phyloP scores from a whole-genome alignment of 2,888 invertebrate species.

The Eupithecia subfuscata region DNA sequence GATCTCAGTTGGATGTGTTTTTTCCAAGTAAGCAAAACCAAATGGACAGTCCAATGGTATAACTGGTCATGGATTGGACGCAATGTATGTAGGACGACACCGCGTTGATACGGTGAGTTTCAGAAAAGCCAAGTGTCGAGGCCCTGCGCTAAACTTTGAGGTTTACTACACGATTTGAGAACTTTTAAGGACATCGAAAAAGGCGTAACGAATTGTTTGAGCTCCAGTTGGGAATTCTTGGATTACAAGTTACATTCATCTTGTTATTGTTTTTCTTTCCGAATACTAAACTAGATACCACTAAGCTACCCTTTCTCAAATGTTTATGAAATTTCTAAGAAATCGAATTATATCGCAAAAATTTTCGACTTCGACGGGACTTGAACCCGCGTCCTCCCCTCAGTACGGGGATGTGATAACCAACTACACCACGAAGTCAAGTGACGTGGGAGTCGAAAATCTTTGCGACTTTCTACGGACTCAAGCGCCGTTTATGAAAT shows the following conservation, averaged over 20 bases:
- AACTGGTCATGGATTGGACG: slow-evolving; percentile 14
- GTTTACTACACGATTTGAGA: slow-evolving; percentile 60
- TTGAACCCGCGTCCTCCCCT: too few species aligned
- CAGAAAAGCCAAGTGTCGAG: slow-evolving; percentile 59
- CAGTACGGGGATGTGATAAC: too few species aligned
- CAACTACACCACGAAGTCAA: too few species aligned
- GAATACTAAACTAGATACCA: neutral
- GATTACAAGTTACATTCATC: slow-evolving; percentile 31
- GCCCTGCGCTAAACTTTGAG: slow-evolving; percentile 55
- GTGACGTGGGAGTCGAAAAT: too few species aligned
- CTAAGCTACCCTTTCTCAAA: too few species aligned
- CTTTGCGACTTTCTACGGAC: too few species aligned
- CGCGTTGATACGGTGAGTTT: slow-evolving; percentile 60
- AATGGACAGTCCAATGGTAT: slow-evolving; percentile 18
- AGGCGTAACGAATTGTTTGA: slow-evolving; percentile 54
- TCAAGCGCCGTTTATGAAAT: too few species aligned
- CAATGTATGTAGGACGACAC: slow-evolving; percentile 43
- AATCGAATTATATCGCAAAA: too few species aligned
- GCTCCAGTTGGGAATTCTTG: slow-evolving; percentile 44
- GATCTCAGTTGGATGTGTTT: neutral
- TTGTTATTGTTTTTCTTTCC: neutral
- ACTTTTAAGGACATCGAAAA: slow-evolving; percentile 62
- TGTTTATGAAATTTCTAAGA: too few species aligned
- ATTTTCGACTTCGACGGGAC: too few species aligned
- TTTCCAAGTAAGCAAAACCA: neutral